Percentiles rank a stretch among this genome's conserved stretches.
Evolutionary conservation across 2,113 vertebrate species (phyloP).

Genomic region (Piprites chloris): DNA sequence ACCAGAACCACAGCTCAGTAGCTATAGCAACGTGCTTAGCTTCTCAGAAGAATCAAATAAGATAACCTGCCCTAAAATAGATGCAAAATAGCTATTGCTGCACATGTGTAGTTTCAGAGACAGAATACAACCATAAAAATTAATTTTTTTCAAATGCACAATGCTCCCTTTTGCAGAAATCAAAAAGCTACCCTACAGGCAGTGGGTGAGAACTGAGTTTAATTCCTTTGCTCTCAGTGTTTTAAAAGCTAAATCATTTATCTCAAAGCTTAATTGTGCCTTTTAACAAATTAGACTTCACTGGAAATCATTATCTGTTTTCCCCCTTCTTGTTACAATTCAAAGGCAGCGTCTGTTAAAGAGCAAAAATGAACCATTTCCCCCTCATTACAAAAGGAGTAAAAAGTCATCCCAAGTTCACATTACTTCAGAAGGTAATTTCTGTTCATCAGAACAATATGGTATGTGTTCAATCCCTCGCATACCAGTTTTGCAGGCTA

Average conservation of each 20-base stretch:
- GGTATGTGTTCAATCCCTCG: neutral
- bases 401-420: conserved; percentile 58
- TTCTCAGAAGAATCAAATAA: conserved; percentile 43
- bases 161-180: neutral
- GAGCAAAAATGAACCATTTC: conserved; percentile 36
- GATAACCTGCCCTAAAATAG: conserved; percentile 59
- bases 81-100: conserved; percentile 46
- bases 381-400: neutral
- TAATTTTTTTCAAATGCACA: neutral
- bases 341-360: conserved; percentile 55
- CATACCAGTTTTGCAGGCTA: neutral
- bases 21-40: conserved; percentile 62
- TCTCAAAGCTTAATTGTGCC: conserved; percentile 47
- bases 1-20: conserved; percentile 34
- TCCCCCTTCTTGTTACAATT: conserved; percentile 18
- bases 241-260: conserved; percentile 39
- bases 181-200: conserved; percentile 9
- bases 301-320: conserved; percentile 47
- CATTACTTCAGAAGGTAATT: conserved; percentile 41
- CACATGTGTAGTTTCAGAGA: neutral
- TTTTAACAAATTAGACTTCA: conserved; percentile 52
- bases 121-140: conserved; percentile 10
- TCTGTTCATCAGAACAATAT: conserved; percentile 37
- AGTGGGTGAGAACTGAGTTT: neutral
- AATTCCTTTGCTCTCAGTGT: conserved; percentile 8